Evolutionary conservation across 53 echinoderm and acorn worm species (phyloP), one percentile per base, ranked within the genome.

Genomic region (Henricia sp.): DNA sequence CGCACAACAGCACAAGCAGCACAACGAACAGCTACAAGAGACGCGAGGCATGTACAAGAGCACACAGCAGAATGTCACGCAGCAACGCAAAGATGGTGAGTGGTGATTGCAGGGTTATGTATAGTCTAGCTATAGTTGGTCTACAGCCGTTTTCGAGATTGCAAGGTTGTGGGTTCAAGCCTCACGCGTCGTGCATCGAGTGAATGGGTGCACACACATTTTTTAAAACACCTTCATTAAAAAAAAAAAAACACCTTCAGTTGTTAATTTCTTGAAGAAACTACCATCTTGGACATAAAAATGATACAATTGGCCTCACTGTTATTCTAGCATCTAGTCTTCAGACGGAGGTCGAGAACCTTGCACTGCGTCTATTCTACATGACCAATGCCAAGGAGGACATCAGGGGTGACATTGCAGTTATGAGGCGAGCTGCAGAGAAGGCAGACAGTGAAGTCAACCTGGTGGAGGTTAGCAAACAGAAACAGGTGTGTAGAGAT

Each of bases 301-400:
- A n/a, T n/a, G n/a, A n/a, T n/a, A n/a, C n/a, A n/a, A n/a, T n/a
- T n/a, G n/a, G 41, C 44, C 28, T 6, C 29, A 41, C 68, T 37
- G 34, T 43, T 28, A 12, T 53, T 74, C 5, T 60, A 99, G 99
- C 88, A 11, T 88, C 99, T 48, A 84, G 88, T 25, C 91, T 99
- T 8, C 99, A 99, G 90, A 99, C 99, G 20, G 99, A 99, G 67
- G 94, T 99, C 17, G 99, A 99, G 88, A 99, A 99, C 68, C 58
- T 99, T 0, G 94, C 92, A 54, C 89, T 94, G 14, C 94, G 90
- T 69, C 86, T 99, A 28, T 99, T 94, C 91, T 99, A 99, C 89
- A 92, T 99, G 94, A 89, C 88, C 46, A 99, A 99, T 58, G 99
- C 99, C 51, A 99, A 99, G 87, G 99, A 94, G 70, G 99, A 99